Evolutionary conservation across 1,140 invertebrate species (phyloP), one percentile per base, ranked within the genome.

Genomic region (Idris sp.): DNA sequence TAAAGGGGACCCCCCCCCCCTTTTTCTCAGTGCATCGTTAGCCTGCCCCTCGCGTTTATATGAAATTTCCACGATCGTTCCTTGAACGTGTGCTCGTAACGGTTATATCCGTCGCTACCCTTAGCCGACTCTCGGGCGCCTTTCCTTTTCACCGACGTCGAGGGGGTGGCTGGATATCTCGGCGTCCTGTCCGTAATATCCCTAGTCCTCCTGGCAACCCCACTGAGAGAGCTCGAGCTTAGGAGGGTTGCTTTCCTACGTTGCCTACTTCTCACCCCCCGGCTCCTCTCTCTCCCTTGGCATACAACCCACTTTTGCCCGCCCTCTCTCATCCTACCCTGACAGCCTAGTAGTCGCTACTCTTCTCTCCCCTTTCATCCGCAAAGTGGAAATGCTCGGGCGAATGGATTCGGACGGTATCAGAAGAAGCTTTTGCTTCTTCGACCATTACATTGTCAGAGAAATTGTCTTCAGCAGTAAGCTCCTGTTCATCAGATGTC

Each of bases 331-430:
- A 43, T 64, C 58, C 74, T 51, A 35, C 65, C 41, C 59, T 71
- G 65, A 69, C 58, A 74, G 58, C 56, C 54, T 53, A 64, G 65
- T 44, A 69, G 41, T 62, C 59, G 46, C n/a, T 64, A 40, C 64
- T 76, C 68, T 59, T 49, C 77, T 69, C 76, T 73, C 67, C 71
- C 72, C 68, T 77, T 77, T 67, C 69, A 73, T 76, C 64, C 82
- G 78, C 81, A 81, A 83, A 84, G 82, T 80, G 80, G 74, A 79
- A 79, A 80, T 76, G 77, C 72, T 84, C 77, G 81, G 82, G 74
- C 73, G 75, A 67, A 72, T 77, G 72, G 76, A 74, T 74, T 74
- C 65, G 67, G 67, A 77, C 67, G 76, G 61, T 77, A 74, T 72
- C 62, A 72, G 58, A 64, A 71, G 71, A 68, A 71, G 64, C 69